These are phyloP conservation scores for Folsomia candida DNA, from an alignment of 2,888 invertebrate genomes.

Conservation along the genomic window DNA sequence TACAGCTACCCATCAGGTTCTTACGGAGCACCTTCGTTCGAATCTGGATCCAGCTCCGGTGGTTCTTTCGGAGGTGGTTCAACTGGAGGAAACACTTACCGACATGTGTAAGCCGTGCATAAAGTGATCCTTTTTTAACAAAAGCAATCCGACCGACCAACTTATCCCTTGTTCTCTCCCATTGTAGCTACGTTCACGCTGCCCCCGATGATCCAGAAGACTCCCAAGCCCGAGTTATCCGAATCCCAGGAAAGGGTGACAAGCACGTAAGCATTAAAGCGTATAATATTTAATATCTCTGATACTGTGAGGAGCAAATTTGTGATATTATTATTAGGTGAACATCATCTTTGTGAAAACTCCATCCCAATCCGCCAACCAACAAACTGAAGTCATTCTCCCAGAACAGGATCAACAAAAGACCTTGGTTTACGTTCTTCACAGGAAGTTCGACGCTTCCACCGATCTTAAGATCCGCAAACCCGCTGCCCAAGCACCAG, in stretches of 20 bases:
- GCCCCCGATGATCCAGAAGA: slow-evolving; percentile 13
- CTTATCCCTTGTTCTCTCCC: no score
- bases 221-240: slow-evolving; percentile 10
- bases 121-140: no score
- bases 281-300: no score
- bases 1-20: slow-evolving; percentile 10
- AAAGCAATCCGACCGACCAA: no score
- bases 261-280: no score
- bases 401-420: slow-evolving; percentile 28
- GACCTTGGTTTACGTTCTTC: slow-evolving; percentile 23
- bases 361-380: slow-evolving; percentile 12
- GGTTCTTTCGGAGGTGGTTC: no score
- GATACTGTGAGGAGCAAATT: neutral
- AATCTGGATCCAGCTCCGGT: neutral
- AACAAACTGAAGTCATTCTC: slow-evolving; percentile 28
- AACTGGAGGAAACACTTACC: slow-evolving; percentile 6
- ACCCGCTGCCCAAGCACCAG: neutral
- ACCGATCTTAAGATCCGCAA: slow-evolving; percentile 21
- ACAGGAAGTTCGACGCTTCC: slow-evolving; percentile 20
- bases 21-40: neutral
- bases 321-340: neutral
- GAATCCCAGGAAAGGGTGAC: slow-evolving; percentile 1
- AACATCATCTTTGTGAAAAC: slow-evolving; percentile 31
- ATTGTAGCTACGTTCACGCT: slow-evolving; percentile 12
- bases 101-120: no score